Evolutionary conservation across 2,888 invertebrate species (phyloP), one percentile per base, ranked within the genome.

Genomic region (Stenichneumon culpator): DNA sequence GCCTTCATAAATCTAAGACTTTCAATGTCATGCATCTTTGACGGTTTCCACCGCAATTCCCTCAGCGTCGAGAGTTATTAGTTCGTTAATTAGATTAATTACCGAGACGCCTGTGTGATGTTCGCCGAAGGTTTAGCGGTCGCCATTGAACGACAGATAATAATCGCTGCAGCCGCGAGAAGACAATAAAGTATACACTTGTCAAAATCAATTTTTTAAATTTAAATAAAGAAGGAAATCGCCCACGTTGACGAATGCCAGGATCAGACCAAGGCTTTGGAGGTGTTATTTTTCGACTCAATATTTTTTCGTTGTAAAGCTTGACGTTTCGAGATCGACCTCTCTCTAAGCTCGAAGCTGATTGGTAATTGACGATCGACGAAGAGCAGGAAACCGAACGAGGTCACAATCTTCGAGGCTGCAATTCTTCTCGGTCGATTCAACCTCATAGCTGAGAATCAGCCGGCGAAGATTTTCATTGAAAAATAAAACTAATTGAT

Each of bases 351-450:
- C 73, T 79, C 65, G 50, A 65, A 50, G 44, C 44, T n/a, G 79
- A 57, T 85, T 75, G 82, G 67, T 79, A 85, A 82, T 85, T 85
- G 82, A 67, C 63, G 82, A 85, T 82, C 70, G 67, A 16, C 67
- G 82, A 79, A 57, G 74, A 82, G 79, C 70, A 82, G 85, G 85
- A 82, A 85, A 82, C 70, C 54, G 69, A 67, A 82, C 82, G 82
- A 85, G 85, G 85, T 50, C 79, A 75, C 47, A 28, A 36, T 63
- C 54, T 22, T 52, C 82, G 85, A 82, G 82, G 82, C 22, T 69
- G 68, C 67, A 39, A 69, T 47, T 70, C 47, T 6, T 36, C 72
- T 25, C 54, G 14, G 44, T 73, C 65, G 50, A 75, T 52, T 25
- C 11, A 22, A 7, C 25, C 63, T 22, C 57, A 28, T 5, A 63